Base-by-base conservation (phyloP, 30 jellyfish, hydroid and myxozoan species). In the Catostylus mosaicus region DNA sequence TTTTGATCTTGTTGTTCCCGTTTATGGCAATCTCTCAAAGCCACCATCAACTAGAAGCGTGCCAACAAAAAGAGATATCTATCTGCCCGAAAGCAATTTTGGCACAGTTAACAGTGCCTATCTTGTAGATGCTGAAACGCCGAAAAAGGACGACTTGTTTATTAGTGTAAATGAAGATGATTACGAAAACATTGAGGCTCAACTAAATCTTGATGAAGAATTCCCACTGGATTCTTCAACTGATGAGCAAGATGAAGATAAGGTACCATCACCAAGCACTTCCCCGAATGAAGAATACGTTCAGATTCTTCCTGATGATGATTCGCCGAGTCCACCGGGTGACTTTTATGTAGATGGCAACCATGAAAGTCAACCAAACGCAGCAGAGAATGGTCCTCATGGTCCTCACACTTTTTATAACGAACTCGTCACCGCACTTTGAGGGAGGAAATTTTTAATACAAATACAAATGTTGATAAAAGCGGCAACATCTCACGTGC, bases 11-110 rank as follows among this genome's bases (percentile, higher is more conserved):
- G 77, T 86, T 2, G 94, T 91, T 11, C 98, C 98, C 30, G 92
- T 91, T 24, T 77, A 91, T 64, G 92, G 82, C 0, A 80, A 84
- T 54, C 51, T 91, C 30, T 38, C 94, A 1, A 72, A 91, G 34
- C 98, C 98, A 9, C 98, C 98, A 22, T 83, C 97, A 23, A 78
- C 90, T 12, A 88, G 96, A 30, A 91, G 96, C 56, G 67, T 91
- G 34, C 91, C 96, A 9, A 91, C 98, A n/a, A 70, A 67, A 33
- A 93, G 96, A 51, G 91, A 85, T 14, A 91, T 91, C 18, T 91
- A 85, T 59, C 88, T 91, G 20, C 98, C 98, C 5, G 88, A 86
- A 57, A 67, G 71, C 26, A 91, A 31, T 34, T 75, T 85, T 38
- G 89, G 90, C 9, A 87, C 93, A 29, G 50, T 85, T 31, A 91